These are phyloP conservation scores for Callaeas wilsoni DNA, from an alignment of 2,113 vertebrate species.

Conservation along the genomic window DNA sequence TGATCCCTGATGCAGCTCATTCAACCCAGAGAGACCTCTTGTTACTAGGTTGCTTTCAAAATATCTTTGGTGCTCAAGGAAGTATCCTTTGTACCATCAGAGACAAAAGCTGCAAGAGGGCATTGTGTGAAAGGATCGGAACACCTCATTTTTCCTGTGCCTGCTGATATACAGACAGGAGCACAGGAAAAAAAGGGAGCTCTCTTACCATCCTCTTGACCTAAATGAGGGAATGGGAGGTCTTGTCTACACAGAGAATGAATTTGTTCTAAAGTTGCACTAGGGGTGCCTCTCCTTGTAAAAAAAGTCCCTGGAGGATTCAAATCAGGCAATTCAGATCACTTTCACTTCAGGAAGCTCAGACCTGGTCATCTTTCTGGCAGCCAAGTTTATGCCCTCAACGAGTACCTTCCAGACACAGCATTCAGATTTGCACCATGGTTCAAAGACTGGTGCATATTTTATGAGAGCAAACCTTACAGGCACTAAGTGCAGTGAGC, in stretches of 20 bases:
- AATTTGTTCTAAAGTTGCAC: background rate
- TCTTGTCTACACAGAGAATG: background rate
- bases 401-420: background rate
- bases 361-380: background rate
- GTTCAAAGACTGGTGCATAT: background rate
- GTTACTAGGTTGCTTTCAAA: background rate
- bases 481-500: background rate
- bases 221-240: background rate
- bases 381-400: background rate
- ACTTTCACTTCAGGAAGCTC: background rate
- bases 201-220: background rate
- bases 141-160: background rate
- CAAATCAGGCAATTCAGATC: background rate
- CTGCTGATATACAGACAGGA: background rate
- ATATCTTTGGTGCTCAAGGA: background rate
- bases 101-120: background rate
- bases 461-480: constrained; percentile 1
- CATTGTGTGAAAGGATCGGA: background rate
- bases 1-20: background rate
- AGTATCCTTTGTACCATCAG: background rate
- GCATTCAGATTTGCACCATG: background rate
- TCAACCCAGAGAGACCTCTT: background rate
- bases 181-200: background rate
- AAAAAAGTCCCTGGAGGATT: background rate
- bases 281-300: background rate